A percentile compares a stretch with the other conserved stretches of the same genome.
These are phyloP conservation scores for Cynopterus brachyotis DNA, from an alignment of 2,113 vertebrate genomes.

Conservation along the genomic window DNA sequence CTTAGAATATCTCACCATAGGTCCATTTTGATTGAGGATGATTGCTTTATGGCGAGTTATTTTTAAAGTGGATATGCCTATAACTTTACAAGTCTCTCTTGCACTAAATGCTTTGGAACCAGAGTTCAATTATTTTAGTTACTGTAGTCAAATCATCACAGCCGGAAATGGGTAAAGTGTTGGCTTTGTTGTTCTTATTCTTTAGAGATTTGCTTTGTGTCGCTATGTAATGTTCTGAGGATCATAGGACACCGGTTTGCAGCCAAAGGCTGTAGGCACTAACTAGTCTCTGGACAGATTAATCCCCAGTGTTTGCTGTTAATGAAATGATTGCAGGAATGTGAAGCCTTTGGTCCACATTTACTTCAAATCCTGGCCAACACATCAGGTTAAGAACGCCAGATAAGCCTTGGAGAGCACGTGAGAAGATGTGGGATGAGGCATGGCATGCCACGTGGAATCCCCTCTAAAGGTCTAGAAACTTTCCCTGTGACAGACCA, in stretches of 20 bases:
- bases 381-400: not conserved
- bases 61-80: not conserved
- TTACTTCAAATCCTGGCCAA: not conserved
- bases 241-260: not conserved
- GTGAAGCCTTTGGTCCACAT: not conserved
- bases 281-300: not conserved
- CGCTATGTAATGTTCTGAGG: not conserved
- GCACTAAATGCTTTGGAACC: not conserved
- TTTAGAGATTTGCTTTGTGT: not conserved
- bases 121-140: not conserved
- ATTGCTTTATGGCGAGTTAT: not conserved
- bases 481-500: not conserved
- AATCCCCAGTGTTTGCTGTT: not conserved
- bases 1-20: not conserved
- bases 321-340: conserved; percentile 4
- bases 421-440: not conserved
- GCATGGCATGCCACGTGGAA: not conserved
- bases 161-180: not conserved
- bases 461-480: not conserved
- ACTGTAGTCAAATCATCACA: not conserved
- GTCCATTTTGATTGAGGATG: not conserved
- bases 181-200: too few species aligned
- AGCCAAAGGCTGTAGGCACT: not conserved
- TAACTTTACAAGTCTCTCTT: not conserved
- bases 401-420: not conserved